phyloP scores from a whole-genome alignment of 2,797 vertebrate genomes.

The Pangasius macronema region DNA sequence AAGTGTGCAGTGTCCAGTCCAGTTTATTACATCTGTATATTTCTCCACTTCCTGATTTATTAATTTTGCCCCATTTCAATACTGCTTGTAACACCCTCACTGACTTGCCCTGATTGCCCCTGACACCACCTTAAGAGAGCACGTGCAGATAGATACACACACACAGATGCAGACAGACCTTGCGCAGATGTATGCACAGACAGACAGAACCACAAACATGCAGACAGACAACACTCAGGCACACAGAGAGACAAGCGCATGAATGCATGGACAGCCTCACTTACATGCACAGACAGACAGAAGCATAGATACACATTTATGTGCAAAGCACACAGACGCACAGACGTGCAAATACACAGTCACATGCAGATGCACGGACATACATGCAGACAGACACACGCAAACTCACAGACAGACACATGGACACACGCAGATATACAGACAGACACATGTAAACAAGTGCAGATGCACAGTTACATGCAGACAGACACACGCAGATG shows the following conservation, averaged over 20 bases:
- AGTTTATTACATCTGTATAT: neutral
- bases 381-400: too few species aligned
- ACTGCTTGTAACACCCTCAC: neutral
- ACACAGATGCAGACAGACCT: neutral
- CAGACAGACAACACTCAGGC: too few species aligned
- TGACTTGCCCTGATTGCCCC: neutral
- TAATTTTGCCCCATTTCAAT: neutral
- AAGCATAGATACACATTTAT: neutral
- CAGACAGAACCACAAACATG: neutral
- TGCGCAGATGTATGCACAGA: neutral
- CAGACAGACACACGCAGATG: too few species aligned
- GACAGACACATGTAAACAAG: too few species aligned
- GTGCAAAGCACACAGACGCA: neutral
- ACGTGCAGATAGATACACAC: neutral
- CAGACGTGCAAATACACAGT: neutral
- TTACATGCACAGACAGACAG: neutral
- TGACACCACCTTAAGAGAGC: neutral
- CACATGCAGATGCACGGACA: too few species aligned
- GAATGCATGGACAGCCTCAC: too few species aligned
- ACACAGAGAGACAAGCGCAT: too few species aligned
- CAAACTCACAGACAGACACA: too few species aligned
- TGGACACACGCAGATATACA: too few species aligned
- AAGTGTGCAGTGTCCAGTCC: neutral
- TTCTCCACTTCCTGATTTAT: neutral
- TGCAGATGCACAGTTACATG: too few species aligned